Percentiles rank a stretch among this genome's conserved stretches.
These are phyloP conservation scores for Sphaerophoria taeniata DNA, from an alignment of 2,888 invertebrate genomes.

Conservation along the genomic window DNA sequence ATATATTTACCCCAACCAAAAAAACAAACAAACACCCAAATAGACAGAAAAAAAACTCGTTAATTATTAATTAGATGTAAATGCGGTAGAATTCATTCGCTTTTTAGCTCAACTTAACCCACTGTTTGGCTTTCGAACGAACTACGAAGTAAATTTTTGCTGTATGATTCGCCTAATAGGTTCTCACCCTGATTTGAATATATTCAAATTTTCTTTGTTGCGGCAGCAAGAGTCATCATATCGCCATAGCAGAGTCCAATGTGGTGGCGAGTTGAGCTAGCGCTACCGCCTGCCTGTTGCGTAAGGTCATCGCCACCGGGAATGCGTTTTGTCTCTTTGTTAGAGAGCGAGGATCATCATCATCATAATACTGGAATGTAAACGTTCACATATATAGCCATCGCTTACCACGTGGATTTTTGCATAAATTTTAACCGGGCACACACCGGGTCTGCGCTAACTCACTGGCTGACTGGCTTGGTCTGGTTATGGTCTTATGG, in stretches of 20 bases:
- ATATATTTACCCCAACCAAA: background rate
- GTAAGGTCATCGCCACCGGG: conserved; percentile 70
- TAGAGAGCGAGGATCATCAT: conserved; percentile 57
- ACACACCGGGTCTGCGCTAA: conserved; percentile 58
- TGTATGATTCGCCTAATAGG: conserved; percentile 62
- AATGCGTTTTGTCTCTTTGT: conserved; percentile 19
- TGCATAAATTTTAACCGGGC: conserved; percentile 72
- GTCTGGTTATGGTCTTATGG: conserved; percentile 33
- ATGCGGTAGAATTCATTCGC: conserved; percentile 65
- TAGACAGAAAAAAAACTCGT: conserved; percentile 51
- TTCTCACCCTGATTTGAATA: conserved; percentile 75
- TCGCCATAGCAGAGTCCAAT: conserved; percentile 33
- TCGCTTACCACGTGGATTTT: conserved; percentile 71
- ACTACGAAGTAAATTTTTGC: background rate
- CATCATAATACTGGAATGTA: background rate
- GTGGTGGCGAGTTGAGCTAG: background rate
- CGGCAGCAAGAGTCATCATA: conserved; percentile 51
- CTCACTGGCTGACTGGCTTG: background rate
- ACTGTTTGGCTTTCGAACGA: background rate
- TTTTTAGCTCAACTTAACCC: conserved; percentile 48
- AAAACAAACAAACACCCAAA: background rate
- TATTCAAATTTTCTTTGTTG: conserved; percentile 71
- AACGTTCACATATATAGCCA: background rate
- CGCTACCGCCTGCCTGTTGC: conserved; percentile 60
- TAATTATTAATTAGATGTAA: conserved; percentile 74